Evolutionary conservation across 2,113 vertebrate species (phyloP), one percentile per base, ranked within the genome.

Genomic region (Piaya cayana): DNA sequence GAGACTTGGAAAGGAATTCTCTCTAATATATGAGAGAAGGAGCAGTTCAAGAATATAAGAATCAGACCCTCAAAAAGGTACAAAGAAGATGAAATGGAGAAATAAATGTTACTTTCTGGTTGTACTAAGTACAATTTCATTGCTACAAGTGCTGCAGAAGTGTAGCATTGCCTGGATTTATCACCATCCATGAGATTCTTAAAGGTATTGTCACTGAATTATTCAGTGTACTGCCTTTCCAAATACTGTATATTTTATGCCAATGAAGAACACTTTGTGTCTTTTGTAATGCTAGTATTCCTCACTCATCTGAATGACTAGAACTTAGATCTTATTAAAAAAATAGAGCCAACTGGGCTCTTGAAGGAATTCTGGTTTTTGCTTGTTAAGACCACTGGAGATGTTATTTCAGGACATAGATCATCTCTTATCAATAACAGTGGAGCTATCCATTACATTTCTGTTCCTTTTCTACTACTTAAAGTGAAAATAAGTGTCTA

Each of bases 161-260:
- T n/a, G 70, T 34, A 50, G 70, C 12, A 3, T 90, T 85, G 94
- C 80, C 84, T 95, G 87, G 79, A 26, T 91, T 79, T 88, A 17
- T 71, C 71, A 52, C 93, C 34, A 29, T 69, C 75, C 55, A 2
- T 55, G 55, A 90, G 42, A 62, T 36, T 81, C n/a, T 52, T 42
- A 36, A 79, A 90, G 82, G 68, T 95, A 75, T 43, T 2, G 26
- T n/a, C 75, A 65, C 85, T 94, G 95, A 72, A 93, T 95, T 93
- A 94, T 85, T 85, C 90, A 94, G 92, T 49, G 74, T 91, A 53
- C 70, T 92, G 75, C 50, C 79, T 93, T 87, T 84, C 70, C 75
- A 85, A 72, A 88, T 58, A 82, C 82, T 88, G 3, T 26, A 7
- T 68, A 11, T 62, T 79, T 85, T 69, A 18, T 93, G 75, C 63